Conservation (phyloP, 2,888 invertebrate genomes). For the Artemia sinica region DNA sequence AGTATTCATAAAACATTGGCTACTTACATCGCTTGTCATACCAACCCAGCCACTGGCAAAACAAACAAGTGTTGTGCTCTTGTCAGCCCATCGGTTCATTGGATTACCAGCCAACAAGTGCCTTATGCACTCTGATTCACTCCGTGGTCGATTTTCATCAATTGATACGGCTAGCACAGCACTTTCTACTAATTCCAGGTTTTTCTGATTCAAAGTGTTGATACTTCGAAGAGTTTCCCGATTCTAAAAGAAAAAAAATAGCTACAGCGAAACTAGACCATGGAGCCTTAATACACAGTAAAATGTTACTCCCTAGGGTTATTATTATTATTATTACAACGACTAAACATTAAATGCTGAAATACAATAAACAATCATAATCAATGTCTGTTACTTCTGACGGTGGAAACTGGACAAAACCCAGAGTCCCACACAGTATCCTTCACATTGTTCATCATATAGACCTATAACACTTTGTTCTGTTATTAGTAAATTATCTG, state of each 20-base stretch:
- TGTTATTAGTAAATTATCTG: too few relatives aligned
- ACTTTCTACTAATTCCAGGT: constrained; percentile 33
- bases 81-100: constrained; percentile 42
- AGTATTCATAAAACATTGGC: neutral
- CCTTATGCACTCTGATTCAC: constrained; percentile 32
- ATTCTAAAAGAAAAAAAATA: constrained; percentile 31
- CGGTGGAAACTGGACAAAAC: too few relatives aligned
- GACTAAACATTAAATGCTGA: too few relatives aligned
- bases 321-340: too few relatives aligned
- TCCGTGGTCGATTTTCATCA: constrained; percentile 32
- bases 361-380: too few relatives aligned
- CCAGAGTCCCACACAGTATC: too few relatives aligned
- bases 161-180: constrained; percentile 32
- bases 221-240: constrained; percentile 33
- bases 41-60: constrained; percentile 38
- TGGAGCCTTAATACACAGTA: too few relatives aligned
- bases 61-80: constrained; percentile 35
- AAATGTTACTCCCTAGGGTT: too few relatives aligned
- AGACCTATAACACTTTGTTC: too few relatives aligned
- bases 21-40: constrained; percentile 39
- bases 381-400: too few relatives aligned
- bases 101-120: constrained; percentile 36
- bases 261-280: too few relatives aligned
- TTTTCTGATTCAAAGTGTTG: constrained; percentile 32
- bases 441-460: too few relatives aligned